phyloP scores from a whole-genome alignment of 2,797 vertebrate genomes.

The Poecilia gillii region DNA sequence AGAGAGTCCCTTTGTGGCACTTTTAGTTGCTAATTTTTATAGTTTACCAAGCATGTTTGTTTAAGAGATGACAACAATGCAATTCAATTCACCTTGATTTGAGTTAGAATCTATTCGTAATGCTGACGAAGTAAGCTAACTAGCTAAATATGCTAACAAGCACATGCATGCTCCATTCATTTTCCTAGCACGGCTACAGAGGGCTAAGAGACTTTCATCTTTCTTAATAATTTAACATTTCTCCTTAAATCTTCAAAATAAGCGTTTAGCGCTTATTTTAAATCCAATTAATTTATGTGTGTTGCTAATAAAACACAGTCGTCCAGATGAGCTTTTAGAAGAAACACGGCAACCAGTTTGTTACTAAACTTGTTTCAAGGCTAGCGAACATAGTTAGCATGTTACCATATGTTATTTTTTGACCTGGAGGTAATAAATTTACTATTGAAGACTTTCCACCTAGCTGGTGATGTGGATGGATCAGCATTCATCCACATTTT shows the following conservation, averaged over 20 bases:
- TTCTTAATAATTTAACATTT: constrained; percentile 35
- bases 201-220: constrained; percentile 45
- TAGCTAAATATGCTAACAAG: constrained; percentile 60
- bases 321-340: rapidly evolving
- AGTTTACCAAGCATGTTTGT: rapidly evolving
- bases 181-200: constrained; percentile 52
- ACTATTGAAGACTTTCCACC: not conserved
- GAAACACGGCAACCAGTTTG: constrained; percentile 23
- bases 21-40: rapidly evolving
- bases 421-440: not conserved
- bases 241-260: not conserved
- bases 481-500: not conserved
- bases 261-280: rapidly evolving
- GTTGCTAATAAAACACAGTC: not conserved
- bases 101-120: constrained; percentile 12
- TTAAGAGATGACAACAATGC: rapidly evolving
- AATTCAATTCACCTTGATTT: rapidly evolving
- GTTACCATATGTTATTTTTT: constrained; percentile 19
- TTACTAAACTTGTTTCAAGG: constrained; percentile 58
- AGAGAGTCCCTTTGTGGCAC: constrained; percentile 13
- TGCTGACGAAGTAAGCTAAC: constrained; percentile 26
- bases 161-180: constrained; percentile 78
- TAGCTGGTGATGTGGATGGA: not conserved
- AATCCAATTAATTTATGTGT: rapidly evolving
- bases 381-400: constrained; percentile 41